Conservation (phyloP, 1,140 invertebrate genomes). For the Drosophila busckii region DNA sequence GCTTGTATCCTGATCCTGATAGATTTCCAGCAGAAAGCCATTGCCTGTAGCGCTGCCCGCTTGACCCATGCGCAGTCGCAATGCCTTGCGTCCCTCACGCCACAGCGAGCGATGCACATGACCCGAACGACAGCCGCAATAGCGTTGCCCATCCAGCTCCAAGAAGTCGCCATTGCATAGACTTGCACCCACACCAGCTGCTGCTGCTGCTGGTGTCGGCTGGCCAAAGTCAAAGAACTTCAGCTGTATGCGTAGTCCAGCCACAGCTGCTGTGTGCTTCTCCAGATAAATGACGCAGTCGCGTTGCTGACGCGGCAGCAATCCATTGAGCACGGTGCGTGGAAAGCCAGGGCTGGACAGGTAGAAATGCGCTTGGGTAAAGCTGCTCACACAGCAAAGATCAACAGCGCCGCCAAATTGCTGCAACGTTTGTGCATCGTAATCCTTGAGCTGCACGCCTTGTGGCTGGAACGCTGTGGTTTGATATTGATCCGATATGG, state of each 20-base stretch:
- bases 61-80: constrained; percentile 71
- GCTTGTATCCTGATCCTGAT: constrained; percentile 80
- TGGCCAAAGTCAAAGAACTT: constrained; percentile 81
- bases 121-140: constrained; percentile 81
- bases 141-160: constrained; percentile 80
- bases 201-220: neutral
- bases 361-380: constrained; percentile 79
- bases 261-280: constrained; percentile 79
- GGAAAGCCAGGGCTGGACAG: constrained; percentile 82
- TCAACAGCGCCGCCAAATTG: constrained; percentile 47
- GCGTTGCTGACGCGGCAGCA: constrained; percentile 58
- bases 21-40: constrained; percentile 81
- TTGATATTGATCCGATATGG: constrained; percentile 54
- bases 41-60: constrained; percentile 49
- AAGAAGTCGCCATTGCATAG: constrained; percentile 80
- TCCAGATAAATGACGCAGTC: constrained; percentile 81
- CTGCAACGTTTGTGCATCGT: constrained; percentile 48
- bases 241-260: constrained; percentile 80
- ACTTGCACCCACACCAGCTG: neutral
- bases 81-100: constrained; percentile 63
- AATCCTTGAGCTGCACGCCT: constrained; percentile 47
- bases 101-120: constrained; percentile 76
- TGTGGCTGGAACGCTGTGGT: constrained; percentile 46
- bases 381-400: constrained; percentile 79
- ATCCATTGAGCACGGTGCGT: constrained; percentile 57